These are phyloP conservation scores for Sarcophaga carnaria DNA, from an alignment of 2,888 invertebrate species.

Conservation along the genomic window DNA sequence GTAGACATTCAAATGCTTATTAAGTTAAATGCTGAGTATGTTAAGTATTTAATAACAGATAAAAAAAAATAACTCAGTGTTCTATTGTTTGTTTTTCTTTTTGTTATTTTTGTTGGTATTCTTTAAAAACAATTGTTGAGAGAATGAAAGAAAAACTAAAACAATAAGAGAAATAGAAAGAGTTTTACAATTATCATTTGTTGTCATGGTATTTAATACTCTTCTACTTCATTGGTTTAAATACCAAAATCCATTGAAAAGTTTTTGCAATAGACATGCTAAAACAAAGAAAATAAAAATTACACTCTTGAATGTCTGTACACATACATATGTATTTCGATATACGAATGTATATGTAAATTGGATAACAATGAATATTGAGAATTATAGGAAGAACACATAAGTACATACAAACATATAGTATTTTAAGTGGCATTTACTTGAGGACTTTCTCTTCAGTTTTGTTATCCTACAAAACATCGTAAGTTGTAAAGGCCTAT, in stretches of 20 bases:
- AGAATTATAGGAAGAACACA: no score
- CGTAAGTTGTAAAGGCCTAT: no score
- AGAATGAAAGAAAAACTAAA: no score
- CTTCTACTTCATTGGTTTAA: conserved; percentile 27
- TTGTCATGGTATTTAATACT: conserved; percentile 21
- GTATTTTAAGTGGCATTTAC: no score
- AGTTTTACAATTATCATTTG: not conserved
- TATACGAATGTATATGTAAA: no score
- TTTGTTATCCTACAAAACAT: no score
- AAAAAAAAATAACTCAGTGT: not conserved
- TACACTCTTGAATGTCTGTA: not conserved
- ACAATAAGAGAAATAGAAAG: not conserved
- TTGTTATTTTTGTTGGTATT: not conserved
- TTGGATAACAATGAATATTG: no score
- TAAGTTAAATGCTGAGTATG: not conserved
- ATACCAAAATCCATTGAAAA: conserved; percentile 10
- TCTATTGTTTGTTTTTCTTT: not conserved
- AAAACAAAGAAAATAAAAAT: no score
- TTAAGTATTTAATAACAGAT: not conserved
- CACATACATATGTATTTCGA: not conserved
- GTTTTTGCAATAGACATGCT: not conserved
- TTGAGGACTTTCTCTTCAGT: no score
- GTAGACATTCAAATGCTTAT: not conserved
- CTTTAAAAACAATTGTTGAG: not conserved
- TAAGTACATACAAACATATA: no score